Evolutionary conservation across 2,888 invertebrate species (phyloP), one percentile per base, ranked within the genome.

Genomic region (Mythimna pallens): DNA sequence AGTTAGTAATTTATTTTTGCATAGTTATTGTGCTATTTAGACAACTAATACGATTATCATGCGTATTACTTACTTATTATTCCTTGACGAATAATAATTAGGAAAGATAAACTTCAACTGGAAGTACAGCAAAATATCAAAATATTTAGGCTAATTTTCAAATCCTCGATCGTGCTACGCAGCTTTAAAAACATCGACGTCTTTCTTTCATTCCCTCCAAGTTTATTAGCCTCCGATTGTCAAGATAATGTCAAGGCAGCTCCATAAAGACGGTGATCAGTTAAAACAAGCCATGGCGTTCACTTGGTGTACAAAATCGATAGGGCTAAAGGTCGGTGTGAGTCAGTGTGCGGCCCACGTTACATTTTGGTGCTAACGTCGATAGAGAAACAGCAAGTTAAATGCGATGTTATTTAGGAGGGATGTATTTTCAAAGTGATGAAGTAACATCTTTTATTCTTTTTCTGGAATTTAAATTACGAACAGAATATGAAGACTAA

Each of bases 241-340:
- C 61, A 63, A 73, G 77, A 80, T 80, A 80, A 80, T 80, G 77
- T 76, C 82, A 81, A 79, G 80, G 70, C 61, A 76, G 43, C 62
- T 69, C 65, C 30, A 72, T 74, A 82, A 73, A 81, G 77, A 67
- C 68, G 59, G 81, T 69, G 82, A 82, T 84, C 82, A 82, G 81
- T 78, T 82, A 64, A 75, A 70, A 72, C 62, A 79, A 81, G 69
- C 72, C 63, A 47, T 22, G 66, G 66, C 61, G 75, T 81, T 73
- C 59, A 76, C 70, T 80, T 75, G 73, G 67, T 79, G 70, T 65
- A 84, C 67, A 76, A 76, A 86, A 85, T 86, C 86, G 65, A 85
- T 85, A 84, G 58, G 14, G 22, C 40, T 57, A 78, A 83, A 85
- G 80, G 83, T 78, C 79, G 77, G 40, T 52, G 59, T 66, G 72